Conservation (phyloP, 2,797 vertebrate species). For the Heteromormyrus szaboi region DNA sequence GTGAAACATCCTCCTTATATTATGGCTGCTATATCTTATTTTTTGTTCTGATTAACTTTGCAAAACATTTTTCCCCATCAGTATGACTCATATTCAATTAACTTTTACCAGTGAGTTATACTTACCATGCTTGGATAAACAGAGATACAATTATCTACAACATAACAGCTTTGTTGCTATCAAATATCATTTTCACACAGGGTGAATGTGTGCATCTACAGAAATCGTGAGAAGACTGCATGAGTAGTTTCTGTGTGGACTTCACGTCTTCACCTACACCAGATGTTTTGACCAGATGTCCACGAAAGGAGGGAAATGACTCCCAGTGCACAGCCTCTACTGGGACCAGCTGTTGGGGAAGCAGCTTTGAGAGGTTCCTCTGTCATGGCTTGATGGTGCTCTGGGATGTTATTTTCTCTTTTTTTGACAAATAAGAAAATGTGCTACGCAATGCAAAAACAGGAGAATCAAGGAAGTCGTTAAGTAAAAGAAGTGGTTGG, state of each 20-base stretch:
- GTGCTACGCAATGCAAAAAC: constrained; percentile 41
- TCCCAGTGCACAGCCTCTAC: constrained; percentile 28
- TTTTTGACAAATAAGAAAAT: constrained; percentile 28
- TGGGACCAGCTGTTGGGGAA: constrained; percentile 43
- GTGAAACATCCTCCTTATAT: not conserved
- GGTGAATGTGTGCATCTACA: not conserved
- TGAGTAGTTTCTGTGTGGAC: constrained; percentile 18
- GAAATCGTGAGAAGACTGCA: not conserved
- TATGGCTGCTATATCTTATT: not conserved
- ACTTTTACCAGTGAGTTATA: not conserved
- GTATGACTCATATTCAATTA: not conserved
- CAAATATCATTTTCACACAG: not conserved
- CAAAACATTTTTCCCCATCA: not conserved
- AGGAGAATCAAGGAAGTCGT: constrained; percentile 44
- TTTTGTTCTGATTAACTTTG: not conserved
- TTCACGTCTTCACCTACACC: constrained; percentile 33
- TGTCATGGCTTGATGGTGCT: constrained; percentile 32
- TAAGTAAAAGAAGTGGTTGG: constrained; percentile 39
- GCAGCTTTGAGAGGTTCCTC: constrained; percentile 32
- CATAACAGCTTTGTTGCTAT: not conserved
- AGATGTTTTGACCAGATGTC: constrained; percentile 38
- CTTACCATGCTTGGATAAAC: not conserved
- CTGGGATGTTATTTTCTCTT: constrained; percentile 12
- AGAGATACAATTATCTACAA: not conserved
- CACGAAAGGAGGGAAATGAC: not conserved